Evolutionary conservation across 2,888 invertebrate genomes (phyloP).

Genomic region (Formica aserva): DNA sequence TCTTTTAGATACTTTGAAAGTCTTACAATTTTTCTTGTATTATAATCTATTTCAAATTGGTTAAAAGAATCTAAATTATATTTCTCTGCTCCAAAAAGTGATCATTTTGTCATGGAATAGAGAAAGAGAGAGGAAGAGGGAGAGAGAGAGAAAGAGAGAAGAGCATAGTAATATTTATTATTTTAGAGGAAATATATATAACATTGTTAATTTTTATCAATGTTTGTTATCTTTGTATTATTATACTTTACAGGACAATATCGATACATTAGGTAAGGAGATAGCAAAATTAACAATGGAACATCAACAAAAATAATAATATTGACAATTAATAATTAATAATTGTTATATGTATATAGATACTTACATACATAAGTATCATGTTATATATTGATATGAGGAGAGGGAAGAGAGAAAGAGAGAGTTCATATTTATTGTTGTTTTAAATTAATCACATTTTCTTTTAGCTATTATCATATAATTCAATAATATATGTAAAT

Average conservation of each 20-base stretch:
- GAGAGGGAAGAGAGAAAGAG: no score
- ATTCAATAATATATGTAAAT: not conserved
- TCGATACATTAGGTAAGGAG: slow-evolving; percentile 93
- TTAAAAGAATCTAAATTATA: not conserved
- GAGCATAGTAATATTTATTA: not conserved
- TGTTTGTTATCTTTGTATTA: not conserved
- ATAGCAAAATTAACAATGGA: slow-evolving; percentile 89
- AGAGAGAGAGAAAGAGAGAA: no score
- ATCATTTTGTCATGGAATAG: not conserved
- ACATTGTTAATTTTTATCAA: slow-evolving; percentile 39
- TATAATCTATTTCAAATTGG: not conserved
- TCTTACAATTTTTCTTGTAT: not conserved
- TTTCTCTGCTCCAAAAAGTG: not conserved
- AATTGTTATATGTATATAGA: slow-evolving; percentile 43
- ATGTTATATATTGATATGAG: slow-evolving; percentile 6
- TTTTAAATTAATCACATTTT: slow-evolving; percentile 1
- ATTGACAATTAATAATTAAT: slow-evolving; percentile 56
- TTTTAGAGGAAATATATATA: slow-evolving; percentile 5
- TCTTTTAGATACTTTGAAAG: not conserved
- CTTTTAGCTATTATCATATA: not conserved
- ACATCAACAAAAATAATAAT: slow-evolving; percentile 78
- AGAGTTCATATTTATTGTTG: slow-evolving; percentile 37
- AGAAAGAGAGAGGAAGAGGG: no score
- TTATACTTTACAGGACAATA: slow-evolving; percentile 89
- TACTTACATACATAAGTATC: slow-evolving; percentile 24